A percentile compares a stretch with the other conserved stretches of the same genome.
Evolutionary conservation across 2,113 vertebrate species (phyloP).

Genomic region (Xiphophorus maculatus): DNA sequence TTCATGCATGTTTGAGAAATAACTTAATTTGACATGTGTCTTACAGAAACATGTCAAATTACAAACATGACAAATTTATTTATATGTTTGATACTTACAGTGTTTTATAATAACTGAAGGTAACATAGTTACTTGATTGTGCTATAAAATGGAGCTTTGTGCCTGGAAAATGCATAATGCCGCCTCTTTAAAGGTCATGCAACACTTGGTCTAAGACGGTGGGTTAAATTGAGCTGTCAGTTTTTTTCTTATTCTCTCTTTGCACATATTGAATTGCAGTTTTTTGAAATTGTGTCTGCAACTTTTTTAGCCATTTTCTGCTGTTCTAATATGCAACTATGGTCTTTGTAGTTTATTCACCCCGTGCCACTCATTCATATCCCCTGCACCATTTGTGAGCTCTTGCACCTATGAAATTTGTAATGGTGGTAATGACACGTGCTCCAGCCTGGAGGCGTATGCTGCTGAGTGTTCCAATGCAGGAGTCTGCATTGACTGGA

Average conservation of each 20-base stretch:
- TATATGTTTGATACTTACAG: too few relatives aligned
- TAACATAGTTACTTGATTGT: too few relatives aligned
- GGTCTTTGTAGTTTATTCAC: constrained; percentile 80
- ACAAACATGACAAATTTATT: too few relatives aligned
- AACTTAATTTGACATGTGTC: too few relatives aligned
- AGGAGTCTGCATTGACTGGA: constrained; percentile 88
- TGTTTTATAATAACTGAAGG: too few relatives aligned
- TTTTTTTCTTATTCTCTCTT: neutral
- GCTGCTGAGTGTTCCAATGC: constrained; percentile 80
- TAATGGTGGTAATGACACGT: constrained; percentile 44
- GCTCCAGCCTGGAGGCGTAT: constrained; percentile 86
- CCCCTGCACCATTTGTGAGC: constrained; percentile 72
- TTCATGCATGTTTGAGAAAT: too few relatives aligned
- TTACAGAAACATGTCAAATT: too few relatives aligned
- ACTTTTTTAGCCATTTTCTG: rapidly evolving
- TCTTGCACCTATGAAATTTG: constrained; percentile 83
- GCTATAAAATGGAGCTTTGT: too few relatives aligned
- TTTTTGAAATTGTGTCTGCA: neutral
- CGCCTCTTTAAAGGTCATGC: neutral
- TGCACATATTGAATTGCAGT: neutral
- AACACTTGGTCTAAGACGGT: neutral
- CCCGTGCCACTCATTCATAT: constrained; percentile 72
- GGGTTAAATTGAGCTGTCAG: neutral
- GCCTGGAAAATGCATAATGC: too few relatives aligned
- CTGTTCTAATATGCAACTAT: neutral